Evolutionary conservation across 2,797 vertebrate species (phyloP).

Genomic region (Acridotheres tristis): DNA sequence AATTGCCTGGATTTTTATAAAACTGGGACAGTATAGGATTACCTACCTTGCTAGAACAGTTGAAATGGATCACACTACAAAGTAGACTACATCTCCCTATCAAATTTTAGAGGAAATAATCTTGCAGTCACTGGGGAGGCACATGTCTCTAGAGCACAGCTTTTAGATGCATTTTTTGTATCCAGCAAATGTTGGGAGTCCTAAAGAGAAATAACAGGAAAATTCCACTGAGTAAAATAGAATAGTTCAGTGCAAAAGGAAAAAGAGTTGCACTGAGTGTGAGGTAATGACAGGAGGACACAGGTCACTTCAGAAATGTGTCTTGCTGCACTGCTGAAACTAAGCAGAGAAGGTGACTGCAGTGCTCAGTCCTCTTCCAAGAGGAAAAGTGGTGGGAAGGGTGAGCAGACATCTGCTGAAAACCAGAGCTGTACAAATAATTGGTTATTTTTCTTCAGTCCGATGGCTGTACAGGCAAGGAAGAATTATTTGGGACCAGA

Average conservation of each 20-base stretch:
- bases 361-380: not conserved
- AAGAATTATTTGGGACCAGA: not conserved
- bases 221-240: not conserved
- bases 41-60: slow-evolving; percentile 74
- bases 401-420: not conserved
- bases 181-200: not conserved
- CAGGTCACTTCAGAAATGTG: not conserved
- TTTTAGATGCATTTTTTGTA: not conserved
- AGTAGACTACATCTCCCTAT: slow-evolving; percentile 45
- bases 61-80: slow-evolving; percentile 65
- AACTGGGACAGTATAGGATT: slow-evolving; percentile 75
- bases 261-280: not conserved
- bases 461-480: not conserved
- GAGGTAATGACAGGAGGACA: not conserved
- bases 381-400: not conserved
- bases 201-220: not conserved
- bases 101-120: slow-evolving; percentile 44
- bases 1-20: slow-evolving; percentile 75
- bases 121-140: not conserved
- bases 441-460: not conserved
- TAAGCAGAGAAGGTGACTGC: not conserved
- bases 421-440: not conserved
- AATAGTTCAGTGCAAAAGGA: not conserved
- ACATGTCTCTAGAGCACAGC: not conserved
- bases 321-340: not conserved